These are phyloP conservation scores for Asobara japonica DNA, from an alignment of 1,140 invertebrate species.

Conservation along the genomic window DNA sequence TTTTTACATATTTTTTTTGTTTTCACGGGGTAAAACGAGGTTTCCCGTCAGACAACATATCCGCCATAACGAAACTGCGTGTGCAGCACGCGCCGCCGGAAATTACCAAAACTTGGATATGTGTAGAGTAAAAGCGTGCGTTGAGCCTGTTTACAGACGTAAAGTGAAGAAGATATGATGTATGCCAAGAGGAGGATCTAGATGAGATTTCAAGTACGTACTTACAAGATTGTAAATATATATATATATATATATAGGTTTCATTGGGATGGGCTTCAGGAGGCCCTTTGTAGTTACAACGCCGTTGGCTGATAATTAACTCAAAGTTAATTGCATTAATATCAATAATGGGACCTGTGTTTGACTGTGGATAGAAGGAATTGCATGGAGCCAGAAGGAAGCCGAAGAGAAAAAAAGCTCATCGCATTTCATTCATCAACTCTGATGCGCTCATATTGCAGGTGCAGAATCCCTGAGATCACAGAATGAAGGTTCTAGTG, in stretches of 20 bases:
- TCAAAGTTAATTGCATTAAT: not conserved
- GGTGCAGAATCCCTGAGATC: too few species aligned
- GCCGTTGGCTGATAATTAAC: not conserved
- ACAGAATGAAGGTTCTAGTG: too few species aligned
- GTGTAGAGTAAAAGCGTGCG: not conserved
- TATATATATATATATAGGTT: too few species aligned
- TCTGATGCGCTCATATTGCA: too few species aligned
- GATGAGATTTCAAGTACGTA: not conserved
- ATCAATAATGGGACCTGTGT: not conserved
- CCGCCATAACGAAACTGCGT: too few species aligned
- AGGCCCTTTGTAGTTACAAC: not conserved
- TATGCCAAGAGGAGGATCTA: not conserved
- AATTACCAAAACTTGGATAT: too few species aligned
- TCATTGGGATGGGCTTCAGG: too few species aligned
- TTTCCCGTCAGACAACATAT: too few species aligned
- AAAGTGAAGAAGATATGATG: not conserved
- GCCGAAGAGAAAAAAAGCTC: not conserved
- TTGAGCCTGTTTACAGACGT: not conserved
- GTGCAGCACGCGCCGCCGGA: too few species aligned
- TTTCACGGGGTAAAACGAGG: too few species aligned
- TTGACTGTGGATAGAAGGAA: not conserved
- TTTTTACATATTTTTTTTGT: too few species aligned
- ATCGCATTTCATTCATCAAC: not conserved
- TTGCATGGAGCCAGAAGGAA: not conserved
- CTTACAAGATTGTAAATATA: not conserved